A percentile compares a stretch with the other conserved stretches of the same genome.
Conservation (phyloP, 2,888 invertebrate species). For the Netelia inedita region DNA sequence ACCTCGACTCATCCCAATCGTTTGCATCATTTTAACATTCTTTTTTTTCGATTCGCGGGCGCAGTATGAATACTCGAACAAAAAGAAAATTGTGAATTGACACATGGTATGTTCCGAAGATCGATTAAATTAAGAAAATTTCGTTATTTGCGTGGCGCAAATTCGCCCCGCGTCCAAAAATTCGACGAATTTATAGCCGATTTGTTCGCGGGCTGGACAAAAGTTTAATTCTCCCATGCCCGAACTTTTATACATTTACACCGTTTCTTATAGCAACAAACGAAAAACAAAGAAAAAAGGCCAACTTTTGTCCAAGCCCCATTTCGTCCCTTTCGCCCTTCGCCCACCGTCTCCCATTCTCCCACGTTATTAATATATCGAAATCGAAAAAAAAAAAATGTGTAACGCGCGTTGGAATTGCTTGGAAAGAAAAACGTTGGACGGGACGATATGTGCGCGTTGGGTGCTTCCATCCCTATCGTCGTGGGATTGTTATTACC, state of each 20-base stretch:
- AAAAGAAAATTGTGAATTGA: background rate
- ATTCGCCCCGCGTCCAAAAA: conserved; percentile 2
- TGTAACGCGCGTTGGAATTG: conserved; percentile 36
- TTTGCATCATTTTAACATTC: background rate
- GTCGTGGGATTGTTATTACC: conserved; percentile 74
- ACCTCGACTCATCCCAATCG: background rate
- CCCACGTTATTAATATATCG: conserved; percentile 7
- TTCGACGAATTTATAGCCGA: background rate
- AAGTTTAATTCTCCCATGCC: conserved; percentile 75
- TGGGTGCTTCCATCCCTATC: conserved; percentile 64
- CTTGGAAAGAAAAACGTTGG: conserved; percentile 4
- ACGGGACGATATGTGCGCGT: conserved; percentile 8
- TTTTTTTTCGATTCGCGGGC: conserved; percentile 9
- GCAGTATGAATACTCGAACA: conserved; percentile 1
- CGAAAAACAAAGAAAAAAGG: conserved; percentile 20
- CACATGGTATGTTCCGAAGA: conserved; percentile 12
- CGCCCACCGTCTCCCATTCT: background rate
- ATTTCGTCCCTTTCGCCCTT: background rate
- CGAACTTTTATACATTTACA: conserved; percentile 83
- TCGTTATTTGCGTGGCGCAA: background rate
- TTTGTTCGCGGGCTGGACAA: conserved; percentile 73
- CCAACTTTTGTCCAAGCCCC: conserved; percentile 77
- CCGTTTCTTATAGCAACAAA: conserved; percentile 74
- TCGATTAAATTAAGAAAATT: conserved; percentile 6
- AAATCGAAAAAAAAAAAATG: conserved; percentile 20